Conservation (phyloP, 1,140 invertebrate genomes). For the Drosophila bifasciata region DNA sequence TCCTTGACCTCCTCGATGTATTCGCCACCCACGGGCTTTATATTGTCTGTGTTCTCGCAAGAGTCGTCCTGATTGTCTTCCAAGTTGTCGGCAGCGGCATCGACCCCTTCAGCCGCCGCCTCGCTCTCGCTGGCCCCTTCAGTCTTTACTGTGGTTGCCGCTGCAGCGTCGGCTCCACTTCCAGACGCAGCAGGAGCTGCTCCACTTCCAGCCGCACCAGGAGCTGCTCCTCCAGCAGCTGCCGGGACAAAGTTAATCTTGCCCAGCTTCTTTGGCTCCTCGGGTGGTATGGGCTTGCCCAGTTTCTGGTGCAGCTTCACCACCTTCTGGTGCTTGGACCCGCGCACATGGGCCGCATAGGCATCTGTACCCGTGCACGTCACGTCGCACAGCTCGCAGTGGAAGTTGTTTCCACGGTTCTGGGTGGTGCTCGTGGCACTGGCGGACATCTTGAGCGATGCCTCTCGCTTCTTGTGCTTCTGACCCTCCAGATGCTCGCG, state of each 20-base stretch:
- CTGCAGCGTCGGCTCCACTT: conserved; percentile 30
- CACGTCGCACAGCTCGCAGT: conserved; percentile 97
- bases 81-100: conserved; percentile 47
- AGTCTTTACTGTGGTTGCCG: conserved; percentile 38
- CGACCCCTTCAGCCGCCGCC: conserved; percentile 45
- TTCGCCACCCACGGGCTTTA: conserved; percentile 98
- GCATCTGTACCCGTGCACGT: conserved; percentile 99
- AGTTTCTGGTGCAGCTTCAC: conserved; percentile 98
- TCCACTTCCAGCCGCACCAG: conserved; percentile 65
- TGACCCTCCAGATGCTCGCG: conserved; percentile 98
- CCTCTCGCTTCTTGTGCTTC: conserved; percentile 99
- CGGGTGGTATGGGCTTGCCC: conserved; percentile 98
- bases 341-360: conserved; percentile 98
- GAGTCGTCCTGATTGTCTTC: conserved; percentile 85
- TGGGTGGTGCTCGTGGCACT: conserved; percentile 84
- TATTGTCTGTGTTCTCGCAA: conserved; percentile 89
- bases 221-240: conserved; percentile 85
- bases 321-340: conserved; percentile 98
- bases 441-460: conserved; percentile 91
- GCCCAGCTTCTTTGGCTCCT: conserved; percentile 94
- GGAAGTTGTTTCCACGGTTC: conserved; percentile 89
- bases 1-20: conserved; percentile 99
- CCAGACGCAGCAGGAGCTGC: conserved; percentile 34
- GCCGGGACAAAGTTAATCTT: conserved; percentile 96
- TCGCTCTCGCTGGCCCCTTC: conserved; percentile 29